Base-by-base conservation (phyloP, 2,113 vertebrate species). In the Sialia sialis region DNA sequence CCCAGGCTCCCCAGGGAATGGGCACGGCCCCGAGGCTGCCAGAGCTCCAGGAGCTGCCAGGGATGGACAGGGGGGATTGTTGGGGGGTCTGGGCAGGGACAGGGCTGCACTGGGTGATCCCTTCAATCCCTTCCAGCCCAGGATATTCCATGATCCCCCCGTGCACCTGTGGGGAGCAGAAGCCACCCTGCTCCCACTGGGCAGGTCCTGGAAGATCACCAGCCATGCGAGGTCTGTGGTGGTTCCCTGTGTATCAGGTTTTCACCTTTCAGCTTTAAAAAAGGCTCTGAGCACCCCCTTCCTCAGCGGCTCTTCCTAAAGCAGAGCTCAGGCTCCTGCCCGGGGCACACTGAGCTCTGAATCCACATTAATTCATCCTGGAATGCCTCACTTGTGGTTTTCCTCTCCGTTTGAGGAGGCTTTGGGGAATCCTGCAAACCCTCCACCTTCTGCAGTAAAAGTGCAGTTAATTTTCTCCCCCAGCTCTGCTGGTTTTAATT, bases 151-250 rank as follows among this genome's bases (percentile, higher is more conserved):
- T 7, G 12, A 48, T 23, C 22, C 55, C 39, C 27, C 38, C n/a
- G n/a, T 19, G 16, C 58, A 39, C 8, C 41, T 13, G 18, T 39
- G 18, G 32, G n/a, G n/a, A n/a, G n/a, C n/a, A n/a, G n/a, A n/a
- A 52, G 16, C 16, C 51, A 17, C 25, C 38, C 64, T 41, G 44
- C 41, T 73, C 3, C 2, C 7, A 1, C 19, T 4, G 14, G 38
- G n/a, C 39, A 79, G 63, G 17, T 59, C 62, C 56, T 63, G 72
- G 55, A 29, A 58, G 73, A 4, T 63, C 58, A 5, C 3, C 0
- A 6, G 3, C 34, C 2, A 0, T 11, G 18, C 1, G 52, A 27
- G n/a, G 5, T 18, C 32, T 25, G 4, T 0, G 4, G 1, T 8
- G 32, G n/a, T 41, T 46, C 26, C 22, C 27, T 20, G 4, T 26